Evolutionary conservation across 2,797 vertebrate genomes (phyloP), one percentile per base, ranked within the genome.

Genomic region (Prunella strophiata): DNA sequence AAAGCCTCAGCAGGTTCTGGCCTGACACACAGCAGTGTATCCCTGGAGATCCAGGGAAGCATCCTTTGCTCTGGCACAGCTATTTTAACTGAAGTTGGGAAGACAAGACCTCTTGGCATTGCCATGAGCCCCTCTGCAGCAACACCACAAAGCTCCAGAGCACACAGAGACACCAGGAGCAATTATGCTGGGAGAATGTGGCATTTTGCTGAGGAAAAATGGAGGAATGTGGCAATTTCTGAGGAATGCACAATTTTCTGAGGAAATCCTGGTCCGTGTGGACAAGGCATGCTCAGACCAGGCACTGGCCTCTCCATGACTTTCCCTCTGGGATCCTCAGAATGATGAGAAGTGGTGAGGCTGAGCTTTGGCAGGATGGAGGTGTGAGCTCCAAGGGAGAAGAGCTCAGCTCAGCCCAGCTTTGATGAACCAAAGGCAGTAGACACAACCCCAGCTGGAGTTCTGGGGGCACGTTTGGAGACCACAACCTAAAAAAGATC

Each of bases 21-120:
- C 40, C 27, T 73, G 76, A 32, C 22, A 27, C 34, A 42, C 1
- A 2, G 52, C 57, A 63, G n/a, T 0, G 0, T 10, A 26, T 3
- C 15, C 81, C 36, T n/a, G 62, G 54, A 50, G 51, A 21, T 15
- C n/a, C 78, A 52, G 32, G 32, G 62, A 20, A 22, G 18, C 36
- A 36, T 7, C 40, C 65, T 75, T 77, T 38, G 11, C 30, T 51
- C 68, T 40, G 22, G 19, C 45, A 55, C 40, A 71, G 42, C 9
- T 30, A 1, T 59, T 51, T 72, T 14, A 63, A 16, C 27, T 4
- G 52, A 55, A 12, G 3, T 0, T 77, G 59, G 51, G 65, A n/a
- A 59, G 59, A 66, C 8, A 79, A 91, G 70, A 11, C 8, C 13
- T 29, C 18, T 47, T 57, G 72, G 29, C 7, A 12, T 4, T 52